phyloP scores from a whole-genome alignment of 2,797 vertebrate genomes.

The Tenualosa ilisha region DNA sequence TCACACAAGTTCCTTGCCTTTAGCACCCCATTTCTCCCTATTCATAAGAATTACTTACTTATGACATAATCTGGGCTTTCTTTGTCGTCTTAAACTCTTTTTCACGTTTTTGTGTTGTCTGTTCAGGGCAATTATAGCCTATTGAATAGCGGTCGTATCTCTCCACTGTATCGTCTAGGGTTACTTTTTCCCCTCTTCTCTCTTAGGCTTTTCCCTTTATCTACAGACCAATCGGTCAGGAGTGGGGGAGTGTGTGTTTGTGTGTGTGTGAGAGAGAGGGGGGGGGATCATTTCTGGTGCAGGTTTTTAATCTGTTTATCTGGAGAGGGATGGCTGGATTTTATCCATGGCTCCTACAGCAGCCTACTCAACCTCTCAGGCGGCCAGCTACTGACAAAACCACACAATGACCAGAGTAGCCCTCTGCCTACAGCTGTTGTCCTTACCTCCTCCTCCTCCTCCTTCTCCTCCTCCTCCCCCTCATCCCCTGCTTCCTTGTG shows the following conservation, averaged over 20 bases:
- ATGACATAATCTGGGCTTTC: constrained; percentile 10
- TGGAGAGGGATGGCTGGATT: constrained; percentile 12
- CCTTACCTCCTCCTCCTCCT: constrained; percentile 38
- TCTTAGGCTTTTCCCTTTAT: background rate
- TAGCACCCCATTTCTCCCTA: background rate
- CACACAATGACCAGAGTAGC: constrained; percentile 65
- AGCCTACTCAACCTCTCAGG: constrained; percentile 15
- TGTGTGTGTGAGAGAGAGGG: background rate
- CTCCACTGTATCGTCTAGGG: background rate
- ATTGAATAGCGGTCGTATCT: constrained; percentile 5
- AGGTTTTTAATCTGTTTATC: constrained; percentile 25
- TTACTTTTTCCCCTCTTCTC: background rate
- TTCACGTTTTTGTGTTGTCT: constrained; percentile 11
- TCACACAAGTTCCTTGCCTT: background rate
- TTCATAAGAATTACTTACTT: background rate
- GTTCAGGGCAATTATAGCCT: background rate
- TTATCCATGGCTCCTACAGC: background rate
- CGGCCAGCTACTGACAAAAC: background rate
- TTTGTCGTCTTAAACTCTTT: background rate
- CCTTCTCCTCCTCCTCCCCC: constrained; percentile 52
- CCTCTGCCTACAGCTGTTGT: constrained; percentile 73
- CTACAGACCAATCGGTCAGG: background rate
- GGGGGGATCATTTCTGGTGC: background rate
- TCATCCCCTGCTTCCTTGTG: constrained; percentile 58
- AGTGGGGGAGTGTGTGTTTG: background rate